Base-by-base conservation (phyloP, 1,140 invertebrate species). In the Calephelis virginiensis region DNA sequence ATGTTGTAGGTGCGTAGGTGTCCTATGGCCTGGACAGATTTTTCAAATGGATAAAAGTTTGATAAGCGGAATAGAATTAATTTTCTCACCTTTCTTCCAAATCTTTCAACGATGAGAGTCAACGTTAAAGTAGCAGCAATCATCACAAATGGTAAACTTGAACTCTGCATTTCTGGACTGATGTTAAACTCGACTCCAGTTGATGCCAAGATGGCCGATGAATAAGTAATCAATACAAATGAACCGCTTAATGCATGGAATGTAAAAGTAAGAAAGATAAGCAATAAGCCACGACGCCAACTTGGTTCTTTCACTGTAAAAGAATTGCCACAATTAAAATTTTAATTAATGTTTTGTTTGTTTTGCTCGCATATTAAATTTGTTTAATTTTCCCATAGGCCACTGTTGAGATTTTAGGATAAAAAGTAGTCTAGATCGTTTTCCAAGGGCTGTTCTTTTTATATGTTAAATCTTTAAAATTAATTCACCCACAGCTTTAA, bases 61-160 rank as follows among this genome's bases (percentile, higher is more conserved):
- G 28, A 28, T 28, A 28, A 4, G 28, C 11, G 5, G 12, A 48
- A n/a, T n/a, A 47, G 48, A 8, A 38, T 14, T n/a, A 12, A 48
- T 14, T 43, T 6, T 40, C 50, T 28, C 28, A 64, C 63, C 63
- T 64, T 64, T 45, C 63, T 40, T 0, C 63, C 63, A 13, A 37
- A 64, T 61, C 60, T 77, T 66, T 82, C 80, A 9, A 82, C 77
- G 62, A 71, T 71, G 10, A 37, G 49, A 64, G 77, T 77, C 7
- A 77, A 74, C 8, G 71, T 28, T 40, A 81, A 48, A 5, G 78
- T 77, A 6, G 70, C 69, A 1, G 74, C 38, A 56, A 81, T 76
- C 74, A 77, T 77, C 60, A 82, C 71, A 6, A 70, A 61, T 1
- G 80, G 78, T 45, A 80, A 70, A 53, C 73, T 74, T 6, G 79